Evolutionary conservation across 37 sponge, comb jelly and placozoan genomes (phyloP).

Genomic region (Halichondria panicea): DNA sequence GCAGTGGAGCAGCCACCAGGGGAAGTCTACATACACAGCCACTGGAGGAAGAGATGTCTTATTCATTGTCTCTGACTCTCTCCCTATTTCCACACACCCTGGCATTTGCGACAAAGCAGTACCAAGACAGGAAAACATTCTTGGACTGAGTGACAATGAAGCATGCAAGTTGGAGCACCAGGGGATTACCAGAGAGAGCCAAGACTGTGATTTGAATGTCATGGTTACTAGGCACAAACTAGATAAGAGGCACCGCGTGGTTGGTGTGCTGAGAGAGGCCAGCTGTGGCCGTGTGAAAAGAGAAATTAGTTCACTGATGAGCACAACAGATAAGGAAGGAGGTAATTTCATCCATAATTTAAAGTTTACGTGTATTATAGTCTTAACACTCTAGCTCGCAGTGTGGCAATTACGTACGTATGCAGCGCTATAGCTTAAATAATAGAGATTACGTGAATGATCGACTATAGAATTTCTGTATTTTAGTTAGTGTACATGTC

Average conservation of each 20-base stretch:
- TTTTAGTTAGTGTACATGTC: too few species aligned
- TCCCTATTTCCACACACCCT: too few species aligned
- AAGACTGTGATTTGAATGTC: not conserved
- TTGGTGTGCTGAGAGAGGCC: not conserved
- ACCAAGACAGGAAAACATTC: not conserved
- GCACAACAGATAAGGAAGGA: not conserved
- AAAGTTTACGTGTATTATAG: too few species aligned
- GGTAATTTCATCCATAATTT: too few species aligned
- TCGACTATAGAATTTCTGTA: too few species aligned
- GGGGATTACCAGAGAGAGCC: not conserved
- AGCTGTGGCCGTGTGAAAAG: not conserved
- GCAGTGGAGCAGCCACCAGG: too few species aligned
- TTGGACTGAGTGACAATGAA: not conserved
- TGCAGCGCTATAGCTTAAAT: too few species aligned
- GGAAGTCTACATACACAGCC: too few species aligned
- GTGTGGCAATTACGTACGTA: too few species aligned
- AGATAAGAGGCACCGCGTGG: not conserved
- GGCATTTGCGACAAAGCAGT: not conserved
- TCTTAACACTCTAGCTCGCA: too few species aligned
- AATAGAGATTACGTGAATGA: too few species aligned
- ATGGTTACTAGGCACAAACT: not conserved
- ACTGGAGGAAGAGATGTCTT: constrained; percentile 9
- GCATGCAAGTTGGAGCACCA: not conserved
- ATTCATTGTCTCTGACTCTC: not conserved
- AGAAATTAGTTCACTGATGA: not conserved